Evolutionary conservation across 2,113 vertebrate genomes (phyloP), one percentile per base, ranked within the genome.

Genomic region (Aegotheles bennettii): DNA sequence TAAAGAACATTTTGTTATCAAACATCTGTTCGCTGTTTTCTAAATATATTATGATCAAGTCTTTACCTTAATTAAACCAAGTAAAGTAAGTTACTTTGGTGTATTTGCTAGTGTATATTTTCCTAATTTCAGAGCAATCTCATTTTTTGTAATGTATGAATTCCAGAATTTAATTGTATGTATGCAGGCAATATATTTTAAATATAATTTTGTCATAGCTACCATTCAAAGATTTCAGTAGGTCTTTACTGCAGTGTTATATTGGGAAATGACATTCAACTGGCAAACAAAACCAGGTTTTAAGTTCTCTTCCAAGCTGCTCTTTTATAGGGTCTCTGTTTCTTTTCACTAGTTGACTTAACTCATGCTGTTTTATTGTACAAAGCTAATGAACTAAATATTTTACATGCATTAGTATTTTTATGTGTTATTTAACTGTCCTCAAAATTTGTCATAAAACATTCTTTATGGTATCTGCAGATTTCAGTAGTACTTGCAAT

Each of bases 1-100:
- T 75, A 7, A 94, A 79, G 87, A 93, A 60, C 57, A 29, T 40
- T 38, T 68, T 77, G 79, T 71, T 51, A 68, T 11, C 70, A 50
- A 95, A 95, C 92, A 96, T 85, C 93, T 96, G 95, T 82, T 96
- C 65, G 6, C 51, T 56, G 16, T 71, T 94, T 82, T 68, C 78
- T 64, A 79, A 89, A 94, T 56, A 78, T 56, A 76, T 51, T 51
- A 5, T 13, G 50, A 45, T 65, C 53, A 26, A 71, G 19, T 45
- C 36, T 56, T 73, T 61, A 63, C 69, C 73, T 91, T 48, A 84
- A 67, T 42, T 33, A 76, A 54, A 74, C 54, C 54, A 65, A 71
- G 40, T 25, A 11, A 83, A 94, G 65, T 9, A 23, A 74, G 36
- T n/a, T 48, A 35, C 16, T 69, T 43, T 8, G 14, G 31, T 77